phyloP scores from a whole-genome alignment of 2,888 invertebrate species.

The Apodemia hepburni region DNA sequence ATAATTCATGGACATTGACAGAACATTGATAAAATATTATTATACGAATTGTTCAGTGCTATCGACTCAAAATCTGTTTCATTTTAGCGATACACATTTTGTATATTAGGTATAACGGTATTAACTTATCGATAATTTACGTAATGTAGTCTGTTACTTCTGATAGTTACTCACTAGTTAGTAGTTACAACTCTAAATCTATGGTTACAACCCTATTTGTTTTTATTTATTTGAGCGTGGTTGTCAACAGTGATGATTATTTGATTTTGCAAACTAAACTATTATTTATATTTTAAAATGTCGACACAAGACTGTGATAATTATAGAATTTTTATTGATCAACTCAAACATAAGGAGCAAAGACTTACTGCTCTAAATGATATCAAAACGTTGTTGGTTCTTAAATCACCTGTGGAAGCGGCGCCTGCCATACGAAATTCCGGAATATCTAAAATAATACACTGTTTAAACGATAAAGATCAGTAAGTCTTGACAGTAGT shows the following conservation, averaged over 20 bases:
- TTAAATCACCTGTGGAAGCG: constrained; percentile 51
- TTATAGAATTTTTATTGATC: constrained; percentile 47
- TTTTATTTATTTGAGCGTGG: not conserved
- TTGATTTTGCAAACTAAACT: not conserved
- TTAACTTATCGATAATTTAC: no score
- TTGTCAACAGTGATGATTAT: constrained; percentile 18
- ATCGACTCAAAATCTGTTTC: no score
- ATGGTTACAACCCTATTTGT: not conserved
- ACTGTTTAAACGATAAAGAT: constrained; percentile 79
- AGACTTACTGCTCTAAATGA: constrained; percentile 53
- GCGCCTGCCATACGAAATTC: constrained; percentile 49
- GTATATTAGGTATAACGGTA: no score
- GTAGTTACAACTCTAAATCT: not conserved
- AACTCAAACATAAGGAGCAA: constrained; percentile 51
- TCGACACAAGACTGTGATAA: constrained; percentile 41
- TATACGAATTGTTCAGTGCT: no score
- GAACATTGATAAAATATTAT: no score
- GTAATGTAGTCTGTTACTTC: no score
- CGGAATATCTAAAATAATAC: constrained; percentile 81
- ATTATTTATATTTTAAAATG: constrained; percentile 34
- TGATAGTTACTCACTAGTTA: no score
- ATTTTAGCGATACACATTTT: no score
- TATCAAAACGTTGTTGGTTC: constrained; percentile 54
- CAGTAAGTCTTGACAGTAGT: constrained; percentile 42
- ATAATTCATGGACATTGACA: no score